Base-by-base conservation (phyloP, 2,797 vertebrate genomes). In the Myripristis jacobus region DNA sequence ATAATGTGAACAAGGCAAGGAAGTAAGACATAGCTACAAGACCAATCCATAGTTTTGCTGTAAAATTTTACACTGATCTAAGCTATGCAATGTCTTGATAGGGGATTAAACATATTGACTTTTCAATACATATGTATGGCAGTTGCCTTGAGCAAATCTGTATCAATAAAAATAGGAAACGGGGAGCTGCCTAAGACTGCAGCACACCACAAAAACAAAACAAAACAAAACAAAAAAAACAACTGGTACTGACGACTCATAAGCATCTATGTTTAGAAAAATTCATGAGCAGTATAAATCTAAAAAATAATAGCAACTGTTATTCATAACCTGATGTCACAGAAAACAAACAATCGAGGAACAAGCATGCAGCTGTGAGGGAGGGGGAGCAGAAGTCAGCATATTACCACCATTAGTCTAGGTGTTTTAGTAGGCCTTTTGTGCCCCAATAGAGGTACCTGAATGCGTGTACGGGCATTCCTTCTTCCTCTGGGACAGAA, bases 401-500 rank as follows among this genome's bases (percentile, higher is more conserved):
- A 19, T 43, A 55, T 50, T 3, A 48, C 19, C 36, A 5, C 19
- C 31, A 62, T 70, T 76, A 68, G 69, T 67, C 27, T 6, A n/a
- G 10, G 25, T 13, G 62, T 66, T 66, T 70, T 72, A 55, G 53
- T 43, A 44, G 18, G 74, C 76, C 61, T 66, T n/a, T n/a, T 60
- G 71, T 54, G 29, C 53, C 79, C 75, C 59, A 54, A 41, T 73
- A 84, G 87, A 79, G 94, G 94, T 99, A 99, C 98, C 98, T 99
- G 98, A 88, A 96, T 97, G 89, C 98, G 98, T 52, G 96, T 93
- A 89, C 98, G 97, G 75, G 97, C 95, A 96, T 99, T 99, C 95
- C 98, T 96, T 96, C 98, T 96, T 95, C 98, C 98, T 97, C 98
- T 99, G 97, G 95, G 92, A 95, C 92, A 93, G 91, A 95, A 95